These are phyloP conservation scores for Gallirallus australis DNA, from an alignment of 2,797 vertebrate species.

Conservation along the genomic window DNA sequence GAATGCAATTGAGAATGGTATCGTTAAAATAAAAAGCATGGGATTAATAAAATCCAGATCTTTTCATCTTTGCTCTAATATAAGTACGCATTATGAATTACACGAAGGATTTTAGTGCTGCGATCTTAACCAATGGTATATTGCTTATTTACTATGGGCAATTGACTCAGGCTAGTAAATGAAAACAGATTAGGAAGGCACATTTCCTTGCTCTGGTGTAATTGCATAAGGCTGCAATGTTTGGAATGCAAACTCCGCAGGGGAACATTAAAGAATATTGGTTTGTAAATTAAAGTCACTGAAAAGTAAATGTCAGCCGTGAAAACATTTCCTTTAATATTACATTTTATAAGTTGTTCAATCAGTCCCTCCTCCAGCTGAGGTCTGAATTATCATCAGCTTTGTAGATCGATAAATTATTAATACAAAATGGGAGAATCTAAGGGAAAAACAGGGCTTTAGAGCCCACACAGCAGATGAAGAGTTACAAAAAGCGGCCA, in stretches of 20 bases:
- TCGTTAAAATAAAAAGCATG: not conserved
- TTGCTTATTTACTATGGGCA: not conserved
- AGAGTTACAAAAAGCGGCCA: not conserved
- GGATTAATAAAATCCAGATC: not conserved
- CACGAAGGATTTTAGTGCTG: not conserved
- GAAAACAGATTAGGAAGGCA: slow-evolving; percentile 1
- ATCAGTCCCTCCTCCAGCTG: not conserved
- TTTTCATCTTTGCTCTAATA: not conserved
- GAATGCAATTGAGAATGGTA: not conserved
- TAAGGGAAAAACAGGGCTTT: not conserved
- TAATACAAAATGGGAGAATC: slow-evolving; percentile 16
- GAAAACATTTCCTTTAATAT: slow-evolving; percentile 32
- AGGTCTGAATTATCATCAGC: slow-evolving; percentile 12
- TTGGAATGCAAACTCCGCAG: slow-evolving; percentile 20
- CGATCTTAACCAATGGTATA: not conserved
- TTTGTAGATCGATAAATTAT: not conserved
- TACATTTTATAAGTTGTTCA: not conserved
- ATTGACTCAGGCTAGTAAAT: not conserved
- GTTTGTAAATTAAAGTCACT: slow-evolving; percentile 18
- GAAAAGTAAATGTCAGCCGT: not conserved
- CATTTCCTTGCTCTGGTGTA: not conserved
- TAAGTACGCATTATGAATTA: not conserved
- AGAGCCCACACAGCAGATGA: not conserved
- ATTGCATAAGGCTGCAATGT: not conserved
- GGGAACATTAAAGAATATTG: slow-evolving; percentile 6